Percentiles rank a stretch among this genome's conserved stretches.
Conservation (phyloP, 2,797 vertebrate genomes). For the Tadarida brasiliensis region DNA sequence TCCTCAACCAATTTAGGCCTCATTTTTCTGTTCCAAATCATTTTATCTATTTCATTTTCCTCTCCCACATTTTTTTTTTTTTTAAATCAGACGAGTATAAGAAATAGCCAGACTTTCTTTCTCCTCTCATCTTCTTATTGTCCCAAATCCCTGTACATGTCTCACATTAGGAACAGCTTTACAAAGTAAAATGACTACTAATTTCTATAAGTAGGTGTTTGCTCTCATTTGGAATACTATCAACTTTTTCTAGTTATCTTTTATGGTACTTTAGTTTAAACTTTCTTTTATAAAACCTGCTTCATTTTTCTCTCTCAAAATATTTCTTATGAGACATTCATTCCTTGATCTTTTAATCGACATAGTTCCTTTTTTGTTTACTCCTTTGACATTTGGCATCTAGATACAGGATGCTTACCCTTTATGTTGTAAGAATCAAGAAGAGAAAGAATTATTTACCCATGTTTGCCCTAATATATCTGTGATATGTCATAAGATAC, state of each 20-base stretch:
- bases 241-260: background rate
- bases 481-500: background rate
- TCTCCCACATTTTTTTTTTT: background rate
- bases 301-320: background rate
- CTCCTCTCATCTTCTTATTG: background rate
- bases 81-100: background rate
- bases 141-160: background rate
- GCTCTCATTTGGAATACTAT: background rate
- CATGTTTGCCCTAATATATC: background rate
- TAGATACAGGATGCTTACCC: background rate
- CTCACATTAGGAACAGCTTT: background rate
- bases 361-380: background rate
- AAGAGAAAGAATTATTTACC: background rate
- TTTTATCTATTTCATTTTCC: slow-evolving; percentile 13
- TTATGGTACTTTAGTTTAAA: background rate
- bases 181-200: background rate
- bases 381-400: background rate
- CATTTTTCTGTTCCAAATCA: background rate
- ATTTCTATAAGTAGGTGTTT: background rate
- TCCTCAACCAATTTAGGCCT: background rate
- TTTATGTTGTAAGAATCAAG: background rate
- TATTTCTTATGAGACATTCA: background rate
- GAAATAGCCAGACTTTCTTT: background rate
- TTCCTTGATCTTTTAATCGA: background rate
- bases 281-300: background rate